These are phyloP conservation scores for Pseudococcus jackbeardsleyi DNA, from an alignment of 2,888 invertebrate genomes.

Conservation along the genomic window DNA sequence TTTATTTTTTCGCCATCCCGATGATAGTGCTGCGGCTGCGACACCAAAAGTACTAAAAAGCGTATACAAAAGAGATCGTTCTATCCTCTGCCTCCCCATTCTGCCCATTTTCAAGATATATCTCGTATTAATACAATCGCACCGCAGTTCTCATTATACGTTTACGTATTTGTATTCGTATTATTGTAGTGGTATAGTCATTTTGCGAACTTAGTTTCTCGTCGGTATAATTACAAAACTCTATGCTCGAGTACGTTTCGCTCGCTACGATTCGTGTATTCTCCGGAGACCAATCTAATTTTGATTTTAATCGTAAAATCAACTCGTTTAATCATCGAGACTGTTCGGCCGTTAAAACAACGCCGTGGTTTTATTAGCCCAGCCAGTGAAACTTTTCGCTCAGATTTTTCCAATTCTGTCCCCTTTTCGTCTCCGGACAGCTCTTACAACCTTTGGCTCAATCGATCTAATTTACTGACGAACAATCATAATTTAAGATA, in stretches of 20 bases:
- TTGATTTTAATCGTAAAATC: constrained; percentile 32
- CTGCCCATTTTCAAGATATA: neutral
- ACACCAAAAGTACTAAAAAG: neutral
- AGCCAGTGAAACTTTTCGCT: neutral
- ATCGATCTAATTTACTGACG: neutral
- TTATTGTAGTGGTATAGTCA: neutral
- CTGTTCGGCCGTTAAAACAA: neutral
- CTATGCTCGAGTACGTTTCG: neutral
- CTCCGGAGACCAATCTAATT: constrained; percentile 21
- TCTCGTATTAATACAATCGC: neutral
- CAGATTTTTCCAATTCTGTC: neutral
- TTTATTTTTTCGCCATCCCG: neutral
- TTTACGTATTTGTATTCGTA: neutral
- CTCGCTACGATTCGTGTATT: neutral
- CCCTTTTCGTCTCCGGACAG: neutral
- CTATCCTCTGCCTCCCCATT: neutral
- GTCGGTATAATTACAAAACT: constrained; percentile 19
- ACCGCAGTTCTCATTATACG: neutral
- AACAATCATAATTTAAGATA: neutral
- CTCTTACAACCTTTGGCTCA: neutral
- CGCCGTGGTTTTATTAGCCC: neutral
- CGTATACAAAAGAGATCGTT: neutral
- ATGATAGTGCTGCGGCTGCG: neutral
- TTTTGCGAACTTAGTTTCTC: neutral
- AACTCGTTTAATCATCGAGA: neutral